phyloP scores from a whole-genome alignment of 1,140 invertebrate species.

The Drosophila quadrilineata region DNA sequence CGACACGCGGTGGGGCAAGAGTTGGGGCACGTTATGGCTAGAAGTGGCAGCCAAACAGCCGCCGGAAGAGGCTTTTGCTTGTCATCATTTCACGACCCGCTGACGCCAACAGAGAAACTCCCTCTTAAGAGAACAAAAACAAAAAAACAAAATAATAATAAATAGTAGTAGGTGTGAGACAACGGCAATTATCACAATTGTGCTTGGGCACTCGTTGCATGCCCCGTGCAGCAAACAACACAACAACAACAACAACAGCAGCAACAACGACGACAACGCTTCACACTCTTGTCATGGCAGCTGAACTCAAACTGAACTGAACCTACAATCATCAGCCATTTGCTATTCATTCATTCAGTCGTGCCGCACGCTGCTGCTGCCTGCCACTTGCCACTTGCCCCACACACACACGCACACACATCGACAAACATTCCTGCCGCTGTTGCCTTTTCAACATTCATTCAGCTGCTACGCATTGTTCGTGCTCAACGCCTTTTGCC shows the following conservation, averaged over 20 bases:
- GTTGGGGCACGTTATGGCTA: constrained; percentile 8
- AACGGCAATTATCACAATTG: constrained; percentile 80
- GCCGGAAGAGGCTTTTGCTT: constrained; percentile 75
- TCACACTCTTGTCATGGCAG: too few relatives aligned
- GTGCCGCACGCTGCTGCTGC: constrained; percentile 15
- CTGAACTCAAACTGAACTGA: not conserved
- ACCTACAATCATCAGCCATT: constrained; percentile 52
- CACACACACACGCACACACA: too few relatives aligned
- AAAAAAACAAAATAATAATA: constrained; percentile 22
- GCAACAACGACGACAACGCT: too few relatives aligned
- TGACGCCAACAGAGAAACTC: too few relatives aligned
- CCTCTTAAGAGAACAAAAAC: not conserved
- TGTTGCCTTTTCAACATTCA: constrained; percentile 40
- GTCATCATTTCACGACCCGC: constrained; percentile 75
- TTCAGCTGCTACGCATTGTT: constrained; percentile 68
- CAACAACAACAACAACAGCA: too few relatives aligned
- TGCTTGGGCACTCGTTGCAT: constrained; percentile 31
- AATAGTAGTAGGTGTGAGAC: constrained; percentile 77
- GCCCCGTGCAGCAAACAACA: too few relatives aligned
- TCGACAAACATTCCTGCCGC: not conserved
- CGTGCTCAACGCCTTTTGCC: constrained; percentile 65
- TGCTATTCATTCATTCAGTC: constrained; percentile 68
- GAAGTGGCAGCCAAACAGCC: constrained; percentile 55
- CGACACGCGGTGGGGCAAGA: not conserved
- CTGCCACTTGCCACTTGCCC: not conserved